A percentile compares a stretch with the other conserved stretches of the same genome.
These are phyloP conservation scores for Cryptoprocta ferox DNA, from an alignment of 2,797 vertebrate species.

Conservation along the genomic window DNA sequence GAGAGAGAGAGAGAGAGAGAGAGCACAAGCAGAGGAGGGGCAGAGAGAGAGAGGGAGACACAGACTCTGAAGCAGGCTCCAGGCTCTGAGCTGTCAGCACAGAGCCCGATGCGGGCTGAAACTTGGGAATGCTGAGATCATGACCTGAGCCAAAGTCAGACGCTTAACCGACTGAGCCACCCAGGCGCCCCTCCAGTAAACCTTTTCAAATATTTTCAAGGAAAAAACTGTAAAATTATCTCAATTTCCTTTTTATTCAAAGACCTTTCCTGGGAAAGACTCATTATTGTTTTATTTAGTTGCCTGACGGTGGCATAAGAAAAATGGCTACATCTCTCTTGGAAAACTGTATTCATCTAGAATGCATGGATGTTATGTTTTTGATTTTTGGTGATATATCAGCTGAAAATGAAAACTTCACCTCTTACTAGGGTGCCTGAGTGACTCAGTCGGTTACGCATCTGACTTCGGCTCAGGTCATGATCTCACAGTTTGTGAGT, in stretches of 20 bases:
- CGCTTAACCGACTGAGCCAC: too few species aligned
- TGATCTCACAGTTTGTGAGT: too few species aligned
- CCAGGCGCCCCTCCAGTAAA: neutral
- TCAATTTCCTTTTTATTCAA: neutral
- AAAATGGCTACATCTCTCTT: neutral
- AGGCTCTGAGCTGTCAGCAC: too few species aligned
- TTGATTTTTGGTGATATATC: neutral
- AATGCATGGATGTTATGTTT: neutral
- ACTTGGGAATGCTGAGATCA: too few species aligned
- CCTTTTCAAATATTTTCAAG: conserved; percentile 45
- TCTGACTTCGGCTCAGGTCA: too few species aligned
- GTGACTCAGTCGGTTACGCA: too few species aligned
- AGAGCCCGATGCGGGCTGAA: too few species aligned
- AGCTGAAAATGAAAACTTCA: neutral
- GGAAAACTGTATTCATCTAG: neutral
- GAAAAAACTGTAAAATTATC: neutral
- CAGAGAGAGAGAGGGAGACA: too few species aligned
- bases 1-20: too few species aligned
- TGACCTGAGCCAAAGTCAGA: too few species aligned
- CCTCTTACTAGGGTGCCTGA: neutral
- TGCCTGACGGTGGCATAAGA: neutral
- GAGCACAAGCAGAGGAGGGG: too few species aligned
- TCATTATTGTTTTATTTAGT: neutral
- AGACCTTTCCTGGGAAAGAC: neutral
- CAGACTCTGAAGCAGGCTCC: too few species aligned